Evolutionary conservation across 2,797 vertebrate genomes (phyloP).

Genomic region (Picus viridis): DNA sequence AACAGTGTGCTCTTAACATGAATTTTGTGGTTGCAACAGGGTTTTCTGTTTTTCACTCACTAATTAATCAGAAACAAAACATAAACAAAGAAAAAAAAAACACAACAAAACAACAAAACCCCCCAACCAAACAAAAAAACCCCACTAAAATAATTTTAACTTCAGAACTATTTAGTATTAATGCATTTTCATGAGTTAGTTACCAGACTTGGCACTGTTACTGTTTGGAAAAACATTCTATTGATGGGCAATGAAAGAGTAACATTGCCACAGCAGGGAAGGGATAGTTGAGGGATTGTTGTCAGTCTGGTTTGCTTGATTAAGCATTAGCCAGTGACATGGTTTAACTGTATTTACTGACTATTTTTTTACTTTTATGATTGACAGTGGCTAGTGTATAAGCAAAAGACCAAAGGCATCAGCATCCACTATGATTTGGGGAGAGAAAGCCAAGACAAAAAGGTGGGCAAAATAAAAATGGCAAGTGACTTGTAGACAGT

Average conservation of each 20-base stretch:
- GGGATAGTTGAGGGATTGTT: neutral
- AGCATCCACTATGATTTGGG: neutral
- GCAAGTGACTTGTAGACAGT: neutral
- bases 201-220: neutral
- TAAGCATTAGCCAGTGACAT: neutral
- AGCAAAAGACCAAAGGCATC: conserved; percentile 25
- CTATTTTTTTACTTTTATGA: neutral
- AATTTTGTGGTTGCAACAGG: neutral
- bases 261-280: neutral
- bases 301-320: conserved; percentile 23
- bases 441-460: conserved; percentile 11
- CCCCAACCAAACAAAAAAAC: no score
- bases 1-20: fast-evolving
- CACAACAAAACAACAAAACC: no score
- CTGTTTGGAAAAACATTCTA: neutral
- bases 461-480: conserved; percentile 6
- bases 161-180: neutral
- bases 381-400: neutral
- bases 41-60: neutral
- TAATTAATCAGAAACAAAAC: neutral
- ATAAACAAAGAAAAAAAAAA: no score
- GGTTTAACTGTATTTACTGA: neutral
- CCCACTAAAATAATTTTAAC: neutral
- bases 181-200: neutral
- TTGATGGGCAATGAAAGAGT: neutral